A percentile compares a stretch with the other conserved stretches of the same genome.
These are phyloP conservation scores for Eueremaeus valkanovi DNA, from an alignment of 2,888 invertebrate genomes.

Conservation along the genomic window DNA sequence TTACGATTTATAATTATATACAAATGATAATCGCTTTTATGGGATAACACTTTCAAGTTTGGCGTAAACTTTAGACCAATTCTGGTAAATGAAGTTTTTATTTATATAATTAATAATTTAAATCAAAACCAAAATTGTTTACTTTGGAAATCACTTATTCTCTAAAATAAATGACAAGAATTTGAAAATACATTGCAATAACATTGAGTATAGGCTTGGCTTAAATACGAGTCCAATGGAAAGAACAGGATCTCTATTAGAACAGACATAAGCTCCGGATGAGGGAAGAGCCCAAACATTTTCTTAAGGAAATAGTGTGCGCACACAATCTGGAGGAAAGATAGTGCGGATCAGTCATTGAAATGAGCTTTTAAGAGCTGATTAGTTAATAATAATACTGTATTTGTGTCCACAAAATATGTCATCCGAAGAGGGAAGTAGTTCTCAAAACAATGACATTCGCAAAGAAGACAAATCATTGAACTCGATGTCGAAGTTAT, in stretches of 20 bases:
- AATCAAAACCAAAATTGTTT: slow-evolving; percentile 26
- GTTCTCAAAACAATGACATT: slow-evolving; percentile 18
- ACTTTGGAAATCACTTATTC: slow-evolving; percentile 9
- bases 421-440: slow-evolving; percentile 23
- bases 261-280: slow-evolving; percentile 9
- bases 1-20: slow-evolving; percentile 34
- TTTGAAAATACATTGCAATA: slow-evolving; percentile 9
- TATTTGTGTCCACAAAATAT: slow-evolving; percentile 13
- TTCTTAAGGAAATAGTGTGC: slow-evolving; percentile 1
- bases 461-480: slow-evolving; percentile 19
- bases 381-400: slow-evolving; percentile 25
- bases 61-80: slow-evolving; percentile 13
- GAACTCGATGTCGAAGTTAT: slow-evolving; percentile 24
- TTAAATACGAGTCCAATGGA: slow-evolving; percentile 19
- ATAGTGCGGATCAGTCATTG: slow-evolving; percentile 10
- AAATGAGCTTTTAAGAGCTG: slow-evolving; percentile 15
- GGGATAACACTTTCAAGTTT: slow-evolving; percentile 30
- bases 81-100: slow-evolving; percentile 5
- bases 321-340: neutral
- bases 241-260: neutral
- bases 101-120: slow-evolving; percentile 24
- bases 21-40: slow-evolving; percentile 32
- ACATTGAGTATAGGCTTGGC: slow-evolving; percentile 28
- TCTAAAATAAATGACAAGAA: slow-evolving; percentile 7
- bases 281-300: slow-evolving; percentile 13